phyloP scores from a whole-genome alignment of 2,888 invertebrate genomes.

The Zygothrica quintamaculata region DNA sequence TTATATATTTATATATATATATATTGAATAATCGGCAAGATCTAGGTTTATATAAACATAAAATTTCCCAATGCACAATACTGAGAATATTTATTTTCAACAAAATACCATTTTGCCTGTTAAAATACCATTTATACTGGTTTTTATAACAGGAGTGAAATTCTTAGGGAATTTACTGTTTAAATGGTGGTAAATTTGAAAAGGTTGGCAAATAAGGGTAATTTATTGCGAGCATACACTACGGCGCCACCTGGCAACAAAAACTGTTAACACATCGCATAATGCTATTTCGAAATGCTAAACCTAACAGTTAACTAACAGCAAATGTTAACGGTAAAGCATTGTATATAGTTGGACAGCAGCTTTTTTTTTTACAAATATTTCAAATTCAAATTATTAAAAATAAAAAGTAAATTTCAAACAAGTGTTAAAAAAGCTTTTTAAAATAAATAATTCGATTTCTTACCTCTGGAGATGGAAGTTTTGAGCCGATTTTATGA shows the following conservation, averaged over 20 bases:
- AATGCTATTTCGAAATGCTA: slow-evolving; percentile 25
- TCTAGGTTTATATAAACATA: no score
- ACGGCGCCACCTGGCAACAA: slow-evolving; percentile 28
- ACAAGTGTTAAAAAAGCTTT: not conserved
- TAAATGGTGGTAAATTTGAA: not conserved
- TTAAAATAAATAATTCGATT: not conserved
- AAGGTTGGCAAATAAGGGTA: not conserved
- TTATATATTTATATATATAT: no score
- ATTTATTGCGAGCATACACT: slow-evolving; percentile 7
- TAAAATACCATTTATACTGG: no score
- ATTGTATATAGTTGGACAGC: not conserved
- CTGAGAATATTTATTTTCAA: no score
- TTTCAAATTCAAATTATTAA: not conserved
- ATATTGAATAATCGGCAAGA: no score
- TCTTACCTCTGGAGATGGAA: not conserved
- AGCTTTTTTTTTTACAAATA: slow-evolving; percentile 3
- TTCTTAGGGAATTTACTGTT: not conserved
- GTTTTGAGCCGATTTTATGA: slow-evolving; percentile 22
- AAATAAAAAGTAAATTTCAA: not conserved
- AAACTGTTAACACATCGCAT: not conserved
- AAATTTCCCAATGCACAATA: no score
- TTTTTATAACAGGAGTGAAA: not conserved
- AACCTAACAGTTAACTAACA: slow-evolving; percentile 1
- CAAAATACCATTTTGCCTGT: no score
- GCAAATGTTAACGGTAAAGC: not conserved